Evolutionary conservation across 2,797 vertebrate species (phyloP).

Genomic region (Oreonectes daqikongensis): DNA sequence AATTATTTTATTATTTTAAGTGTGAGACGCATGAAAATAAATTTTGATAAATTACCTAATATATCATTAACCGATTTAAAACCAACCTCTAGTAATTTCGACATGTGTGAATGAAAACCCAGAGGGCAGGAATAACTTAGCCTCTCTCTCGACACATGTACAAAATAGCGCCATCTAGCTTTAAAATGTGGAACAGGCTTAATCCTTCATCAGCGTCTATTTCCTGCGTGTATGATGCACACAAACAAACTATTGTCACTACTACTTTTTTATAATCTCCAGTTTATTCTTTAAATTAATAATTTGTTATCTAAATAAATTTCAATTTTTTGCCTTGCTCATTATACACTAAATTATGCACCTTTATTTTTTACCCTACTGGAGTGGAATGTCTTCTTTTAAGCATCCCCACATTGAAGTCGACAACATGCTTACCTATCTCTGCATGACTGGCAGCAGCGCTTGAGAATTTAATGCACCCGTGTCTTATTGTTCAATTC

Average conservation of each 20-base stretch:
- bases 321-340: no score
- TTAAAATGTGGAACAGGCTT: conserved; percentile 38
- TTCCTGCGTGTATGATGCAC: background rate
- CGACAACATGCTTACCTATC: conserved; percentile 44
- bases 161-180: conserved; percentile 82
- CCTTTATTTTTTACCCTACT: background rate
- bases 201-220: background rate
- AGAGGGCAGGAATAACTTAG: conserved; percentile 10
- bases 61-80: background rate
- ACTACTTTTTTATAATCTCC: background rate
- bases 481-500: conserved; percentile 81
- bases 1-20: background rate
- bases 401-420: background rate
- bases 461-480: conserved; percentile 82
- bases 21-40: background rate
- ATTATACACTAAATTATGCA: no score
- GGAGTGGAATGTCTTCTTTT: background rate
- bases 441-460: conserved; percentile 67
- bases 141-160: conserved; percentile 55
- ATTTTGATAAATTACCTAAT: conserved; percentile 3
- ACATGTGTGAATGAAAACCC: conserved; percentile 16
- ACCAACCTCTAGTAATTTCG: conserved; percentile 9
- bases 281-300: background rate
- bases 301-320: no score
- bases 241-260: background rate